phyloP scores from a whole-genome alignment of 2,113 vertebrate genomes.

The Corythornis cristatus region DNA sequence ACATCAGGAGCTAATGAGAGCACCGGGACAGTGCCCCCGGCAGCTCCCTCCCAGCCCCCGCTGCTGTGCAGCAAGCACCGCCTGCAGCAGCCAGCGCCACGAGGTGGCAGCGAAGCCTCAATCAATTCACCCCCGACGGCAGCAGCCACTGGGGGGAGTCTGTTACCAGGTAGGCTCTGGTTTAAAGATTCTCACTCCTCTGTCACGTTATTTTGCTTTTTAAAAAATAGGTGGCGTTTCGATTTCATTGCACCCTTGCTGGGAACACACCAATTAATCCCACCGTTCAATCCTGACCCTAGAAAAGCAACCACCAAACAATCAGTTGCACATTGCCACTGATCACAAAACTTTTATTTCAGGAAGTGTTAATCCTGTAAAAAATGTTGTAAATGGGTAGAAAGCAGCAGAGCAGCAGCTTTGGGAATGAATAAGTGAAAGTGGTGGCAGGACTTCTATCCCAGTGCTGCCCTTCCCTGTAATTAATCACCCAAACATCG shows the following conservation, averaged over 20 bases:
- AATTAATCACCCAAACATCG: not conserved
- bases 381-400: not conserved
- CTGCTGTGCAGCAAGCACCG: fast-evolving
- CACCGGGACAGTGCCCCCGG: too few species aligned
- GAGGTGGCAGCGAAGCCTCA: constrained; percentile 46
- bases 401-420: not conserved
- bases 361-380: not conserved
- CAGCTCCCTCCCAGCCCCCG: too few species aligned
- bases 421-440: not conserved
- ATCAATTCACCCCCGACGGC: not conserved
- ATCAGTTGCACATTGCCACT: not conserved
- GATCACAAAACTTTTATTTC: not conserved
- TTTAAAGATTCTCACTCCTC: not conserved
- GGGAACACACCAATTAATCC: not conserved
- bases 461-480: not conserved
- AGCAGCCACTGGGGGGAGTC: fast-evolving
- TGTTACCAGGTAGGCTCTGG: not conserved
- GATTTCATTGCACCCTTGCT: not conserved
- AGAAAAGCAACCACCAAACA: not conserved
- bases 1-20: too few species aligned
- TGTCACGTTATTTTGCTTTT: not conserved
- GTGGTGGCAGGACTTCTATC: not conserved
- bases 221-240: not conserved
- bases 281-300: not conserved
- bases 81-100: not conserved